phyloP scores from a whole-genome alignment of 2,797 vertebrate genomes.

The Amblyraja radiata region DNA sequence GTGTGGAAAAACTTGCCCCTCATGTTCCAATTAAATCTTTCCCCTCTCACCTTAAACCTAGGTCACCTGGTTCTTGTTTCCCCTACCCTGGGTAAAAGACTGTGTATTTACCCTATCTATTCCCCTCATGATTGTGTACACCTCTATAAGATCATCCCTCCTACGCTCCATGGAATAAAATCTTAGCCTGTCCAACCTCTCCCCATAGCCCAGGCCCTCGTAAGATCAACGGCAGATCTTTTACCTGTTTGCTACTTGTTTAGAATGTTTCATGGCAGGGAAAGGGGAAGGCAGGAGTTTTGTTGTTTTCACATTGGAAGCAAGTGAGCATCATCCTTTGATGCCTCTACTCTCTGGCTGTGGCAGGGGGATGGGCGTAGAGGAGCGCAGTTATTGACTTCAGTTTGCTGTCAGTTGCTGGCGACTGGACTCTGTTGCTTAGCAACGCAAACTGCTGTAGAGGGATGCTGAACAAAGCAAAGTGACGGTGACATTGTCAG shows the following conservation, averaged over 20 bases:
- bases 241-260: background rate
- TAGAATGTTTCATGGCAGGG: background rate
- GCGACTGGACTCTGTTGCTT: background rate
- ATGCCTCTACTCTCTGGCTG: background rate
- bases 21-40: background rate
- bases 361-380: background rate
- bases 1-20: background rate
- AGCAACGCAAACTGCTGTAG: background rate
- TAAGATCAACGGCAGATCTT: too few relatives aligned
- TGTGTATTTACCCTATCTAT: background rate
- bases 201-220: background rate
- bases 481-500: slow-evolving; percentile 1
- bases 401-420: background rate
- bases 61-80: too few relatives aligned
- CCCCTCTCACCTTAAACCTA: too few relatives aligned
- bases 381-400: background rate
- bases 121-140: background rate
- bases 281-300: background rate
- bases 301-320: background rate
- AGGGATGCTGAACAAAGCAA: slow-evolving; percentile 14
- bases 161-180: background rate
- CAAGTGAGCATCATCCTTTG: background rate
- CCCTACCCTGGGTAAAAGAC: too few relatives aligned
- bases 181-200: background rate
- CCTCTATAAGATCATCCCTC: background rate